Percentiles rank a stretch among this genome's conserved stretches.
These are phyloP conservation scores for Drosophila truncata DNA, from an alignment of 1,140 invertebrate genomes.

Conservation along the genomic window DNA sequence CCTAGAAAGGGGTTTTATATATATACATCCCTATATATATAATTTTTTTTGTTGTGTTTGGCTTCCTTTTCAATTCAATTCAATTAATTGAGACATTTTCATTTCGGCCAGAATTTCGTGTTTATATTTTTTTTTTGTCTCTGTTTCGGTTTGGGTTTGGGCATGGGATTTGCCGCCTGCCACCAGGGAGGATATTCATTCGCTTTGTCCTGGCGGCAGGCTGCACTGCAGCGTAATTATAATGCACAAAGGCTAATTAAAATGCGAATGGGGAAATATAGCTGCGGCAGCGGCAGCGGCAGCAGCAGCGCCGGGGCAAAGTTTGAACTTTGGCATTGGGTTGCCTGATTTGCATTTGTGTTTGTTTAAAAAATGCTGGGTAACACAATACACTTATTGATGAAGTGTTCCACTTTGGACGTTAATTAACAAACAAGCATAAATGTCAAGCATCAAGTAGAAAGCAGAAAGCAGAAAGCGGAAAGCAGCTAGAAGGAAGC, in stretches of 20 bases:
- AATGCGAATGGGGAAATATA: conserved; percentile 18
- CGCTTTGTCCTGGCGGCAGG: conserved; percentile 23
- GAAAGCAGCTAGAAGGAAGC: background rate
- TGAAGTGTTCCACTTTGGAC: conserved; percentile 1
- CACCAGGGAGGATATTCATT: background rate
- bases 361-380: background rate
- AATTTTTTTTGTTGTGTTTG: background rate
- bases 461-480: background rate
- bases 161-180: conserved; percentile 3
- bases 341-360: conserved; percentile 11
- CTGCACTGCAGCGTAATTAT: conserved; percentile 39
- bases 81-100: conserved; percentile 66
- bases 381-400: conserved; percentile 12
- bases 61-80: conserved; percentile 45
- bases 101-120: background rate
- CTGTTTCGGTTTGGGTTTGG: background rate
- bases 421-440: conserved; percentile 10
- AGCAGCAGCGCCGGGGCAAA: background rate
- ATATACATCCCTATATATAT: background rate
- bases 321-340: conserved; percentile 6
- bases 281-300: background rate
- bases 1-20: conserved; percentile 29
- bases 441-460: background rate
- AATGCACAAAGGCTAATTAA: conserved; percentile 50
- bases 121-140: background rate